These are phyloP conservation scores for Drosophila algonquin DNA, from an alignment of 2,888 invertebrate genomes.

Conservation along the genomic window DNA sequence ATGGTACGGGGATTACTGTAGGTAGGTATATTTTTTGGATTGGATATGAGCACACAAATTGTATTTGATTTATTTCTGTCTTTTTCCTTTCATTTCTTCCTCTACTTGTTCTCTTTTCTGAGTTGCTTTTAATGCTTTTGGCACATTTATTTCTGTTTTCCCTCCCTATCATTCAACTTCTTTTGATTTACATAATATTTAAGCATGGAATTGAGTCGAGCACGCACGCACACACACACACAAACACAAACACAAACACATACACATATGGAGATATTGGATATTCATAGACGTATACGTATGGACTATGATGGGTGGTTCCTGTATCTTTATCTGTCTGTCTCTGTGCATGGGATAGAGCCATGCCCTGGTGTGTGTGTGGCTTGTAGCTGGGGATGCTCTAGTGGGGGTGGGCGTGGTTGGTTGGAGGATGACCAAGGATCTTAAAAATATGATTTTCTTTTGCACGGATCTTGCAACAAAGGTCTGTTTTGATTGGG, in stretches of 20 bases:
- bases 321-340: background rate
- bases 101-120: constrained; percentile 5
- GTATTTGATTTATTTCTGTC: constrained; percentile 21
- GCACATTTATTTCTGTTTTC: constrained; percentile 54
- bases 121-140: constrained; percentile 59
- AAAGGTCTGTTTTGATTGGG: no score
- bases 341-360: no score
- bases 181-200: constrained; percentile 53
- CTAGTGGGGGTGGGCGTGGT: no score
- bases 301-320: constrained; percentile 1
- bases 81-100: constrained; percentile 11
- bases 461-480: no score
- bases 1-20: constrained; percentile 21
- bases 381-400: no score
- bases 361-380: no score
- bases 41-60: constrained; percentile 50
- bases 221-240: constrained; percentile 34
- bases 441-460: no score
- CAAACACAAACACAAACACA: constrained; percentile 22
- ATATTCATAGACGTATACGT: constrained; percentile 12
- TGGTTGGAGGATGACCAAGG: no score
- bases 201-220: constrained; percentile 42
- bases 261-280: constrained; percentile 17
- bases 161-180: constrained; percentile 3
- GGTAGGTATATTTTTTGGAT: constrained; percentile 21